Percentiles rank a stretch among this genome's conserved stretches.
Evolutionary conservation across 2,113 vertebrate genomes (phyloP).

Genomic region (Tragelaphus scriptus): DNA sequence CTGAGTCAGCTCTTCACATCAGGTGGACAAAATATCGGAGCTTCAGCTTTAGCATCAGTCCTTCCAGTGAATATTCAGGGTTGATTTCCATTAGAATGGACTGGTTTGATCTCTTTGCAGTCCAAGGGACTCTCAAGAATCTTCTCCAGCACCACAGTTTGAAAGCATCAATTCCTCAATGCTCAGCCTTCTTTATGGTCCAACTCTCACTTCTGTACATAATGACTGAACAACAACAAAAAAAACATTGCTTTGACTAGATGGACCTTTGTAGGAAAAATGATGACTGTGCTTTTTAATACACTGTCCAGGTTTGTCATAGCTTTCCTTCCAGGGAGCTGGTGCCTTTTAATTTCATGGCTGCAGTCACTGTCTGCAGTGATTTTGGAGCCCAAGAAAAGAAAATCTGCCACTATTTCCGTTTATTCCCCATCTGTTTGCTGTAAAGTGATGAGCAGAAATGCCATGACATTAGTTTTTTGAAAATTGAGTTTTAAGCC

Average conservation of each 20-base stretch:
- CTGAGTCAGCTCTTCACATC: background rate
- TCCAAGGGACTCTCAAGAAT: background rate
- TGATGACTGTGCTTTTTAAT: background rate
- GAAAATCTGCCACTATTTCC: background rate
- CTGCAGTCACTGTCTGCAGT: background rate
- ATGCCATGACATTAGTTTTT: background rate
- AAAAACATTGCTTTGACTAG: background rate
- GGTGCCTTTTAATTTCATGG: background rate
- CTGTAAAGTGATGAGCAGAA: background rate
- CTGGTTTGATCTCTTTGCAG: background rate
- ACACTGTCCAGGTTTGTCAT: background rate
- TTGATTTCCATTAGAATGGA: background rate
- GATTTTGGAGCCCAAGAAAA: background rate
- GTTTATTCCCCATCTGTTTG: background rate
- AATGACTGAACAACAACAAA: background rate
- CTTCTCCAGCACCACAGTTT: background rate
- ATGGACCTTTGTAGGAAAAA: background rate
- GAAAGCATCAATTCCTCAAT: background rate
- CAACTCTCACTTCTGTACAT: background rate
- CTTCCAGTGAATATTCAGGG: background rate
- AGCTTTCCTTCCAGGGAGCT: background rate
- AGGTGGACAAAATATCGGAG: background rate
- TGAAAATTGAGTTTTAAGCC: background rate
- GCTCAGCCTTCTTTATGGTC: background rate
- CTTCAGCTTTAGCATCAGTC: background rate